These are phyloP conservation scores for Hippocampus mohnikei DNA, from an alignment of 2,113 vertebrate species.

Conservation along the genomic window DNA sequence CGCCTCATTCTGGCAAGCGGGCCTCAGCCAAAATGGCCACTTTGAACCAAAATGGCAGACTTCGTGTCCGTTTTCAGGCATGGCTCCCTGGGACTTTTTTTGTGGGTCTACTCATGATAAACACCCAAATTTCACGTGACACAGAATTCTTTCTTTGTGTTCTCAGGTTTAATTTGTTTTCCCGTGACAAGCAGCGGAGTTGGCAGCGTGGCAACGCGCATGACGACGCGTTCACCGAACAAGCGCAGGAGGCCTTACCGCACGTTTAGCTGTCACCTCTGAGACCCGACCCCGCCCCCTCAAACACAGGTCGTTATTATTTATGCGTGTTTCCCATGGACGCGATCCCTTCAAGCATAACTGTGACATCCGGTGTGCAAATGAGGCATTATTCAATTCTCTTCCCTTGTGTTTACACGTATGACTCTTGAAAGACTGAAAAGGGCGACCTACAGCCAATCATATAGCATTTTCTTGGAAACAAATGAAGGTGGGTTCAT, in stretches of 20 bases:
- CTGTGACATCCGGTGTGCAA: not conserved
- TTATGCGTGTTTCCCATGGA: not conserved
- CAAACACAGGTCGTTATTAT: not conserved
- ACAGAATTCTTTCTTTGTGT: not conserved
- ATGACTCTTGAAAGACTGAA: not conserved
- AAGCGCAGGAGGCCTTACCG: slow-evolving; percentile 92
- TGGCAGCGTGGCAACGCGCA: slow-evolving; percentile 75
- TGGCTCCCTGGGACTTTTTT: not conserved
- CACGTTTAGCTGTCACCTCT: slow-evolving; percentile 77
- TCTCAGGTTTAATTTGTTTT: slow-evolving; percentile 97
- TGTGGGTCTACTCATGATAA: not conserved
- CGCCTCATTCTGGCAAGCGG: not conserved
- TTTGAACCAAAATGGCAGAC: not conserved
- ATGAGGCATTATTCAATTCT: not conserved
- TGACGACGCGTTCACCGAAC: slow-evolving; percentile 85
- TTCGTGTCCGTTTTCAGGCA: not conserved
- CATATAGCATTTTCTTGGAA: not conserved
- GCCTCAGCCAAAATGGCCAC: not conserved
- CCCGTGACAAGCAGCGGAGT: slow-evolving; percentile 85
- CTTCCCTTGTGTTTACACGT: not conserved
- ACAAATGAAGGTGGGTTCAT: not conserved
- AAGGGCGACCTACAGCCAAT: not conserved
- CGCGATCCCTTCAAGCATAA: not conserved
- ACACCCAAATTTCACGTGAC: not conserved
- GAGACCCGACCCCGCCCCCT: not conserved